Percentiles rank a stretch among this genome's conserved stretches.
Evolutionary conservation across 2,888 invertebrate species (phyloP).

Genomic region (Ophion costatus): DNA sequence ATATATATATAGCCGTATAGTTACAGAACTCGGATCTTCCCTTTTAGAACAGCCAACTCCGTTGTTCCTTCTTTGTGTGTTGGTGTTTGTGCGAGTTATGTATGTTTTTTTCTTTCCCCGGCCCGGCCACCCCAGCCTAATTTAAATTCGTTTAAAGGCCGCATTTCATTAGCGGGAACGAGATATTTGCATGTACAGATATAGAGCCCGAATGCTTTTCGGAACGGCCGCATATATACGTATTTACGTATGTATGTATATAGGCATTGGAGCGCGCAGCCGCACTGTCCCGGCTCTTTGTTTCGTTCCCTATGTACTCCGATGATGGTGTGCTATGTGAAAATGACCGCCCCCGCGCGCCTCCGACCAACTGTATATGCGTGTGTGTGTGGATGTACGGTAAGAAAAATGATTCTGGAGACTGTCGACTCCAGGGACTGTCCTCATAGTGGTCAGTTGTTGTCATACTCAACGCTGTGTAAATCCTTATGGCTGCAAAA

Average conservation of each 20-base stretch:
- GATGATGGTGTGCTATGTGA: constrained; percentile 51
- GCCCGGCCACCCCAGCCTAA: constrained; percentile 67
- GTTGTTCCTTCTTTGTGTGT: constrained; percentile 46
- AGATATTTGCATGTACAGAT: constrained; percentile 34
- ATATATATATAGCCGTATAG: background rate
- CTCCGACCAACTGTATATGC: constrained; percentile 12
- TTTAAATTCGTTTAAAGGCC: constrained; percentile 77
- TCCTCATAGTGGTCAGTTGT: background rate
- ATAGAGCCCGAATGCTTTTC: constrained; percentile 53
- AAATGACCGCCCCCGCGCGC: constrained; percentile 37
- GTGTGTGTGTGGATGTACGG: background rate
- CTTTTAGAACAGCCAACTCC: constrained; percentile 41
- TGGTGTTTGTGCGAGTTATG: constrained; percentile 15
- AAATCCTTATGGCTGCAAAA: too few species aligned
- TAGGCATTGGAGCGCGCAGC: constrained; percentile 54
- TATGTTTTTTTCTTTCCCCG: constrained; percentile 42
- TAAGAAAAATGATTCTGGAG: background rate
- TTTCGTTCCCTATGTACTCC: constrained; percentile 59
- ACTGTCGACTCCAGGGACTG: background rate
- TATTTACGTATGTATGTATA: background rate
- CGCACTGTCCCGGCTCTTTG: constrained; percentile 65
- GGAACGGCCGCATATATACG: constrained; percentile 39
- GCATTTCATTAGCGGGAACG: constrained; percentile 71
- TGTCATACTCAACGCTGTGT: background rate
- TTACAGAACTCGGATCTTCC: constrained; percentile 48